Conservation (phyloP, 2,888 invertebrate species). For the Mythimna impura region DNA sequence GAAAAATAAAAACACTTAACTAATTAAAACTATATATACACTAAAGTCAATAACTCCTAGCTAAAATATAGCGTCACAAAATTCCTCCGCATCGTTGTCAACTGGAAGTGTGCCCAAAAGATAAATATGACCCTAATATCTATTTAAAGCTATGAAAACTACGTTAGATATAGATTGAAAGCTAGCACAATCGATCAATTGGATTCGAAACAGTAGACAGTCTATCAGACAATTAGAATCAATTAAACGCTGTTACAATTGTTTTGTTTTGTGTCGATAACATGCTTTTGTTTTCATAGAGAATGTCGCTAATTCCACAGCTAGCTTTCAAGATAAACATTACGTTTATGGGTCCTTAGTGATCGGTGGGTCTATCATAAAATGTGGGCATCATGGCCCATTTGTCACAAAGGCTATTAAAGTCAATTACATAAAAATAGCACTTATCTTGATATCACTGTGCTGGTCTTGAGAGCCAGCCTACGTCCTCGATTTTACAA, state of each 20-base stretch:
- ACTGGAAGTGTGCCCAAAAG: no score
- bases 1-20: no score
- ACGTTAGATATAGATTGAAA: background rate
- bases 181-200: background rate
- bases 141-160: no score
- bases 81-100: no score
- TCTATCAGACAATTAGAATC: no score
- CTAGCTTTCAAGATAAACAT: conserved; percentile 12
- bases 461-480: background rate
- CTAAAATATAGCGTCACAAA: no score
- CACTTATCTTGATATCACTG: background rate
- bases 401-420: conserved; percentile 9
- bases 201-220: background rate
- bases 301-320: background rate
- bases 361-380: background rate
- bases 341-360: background rate
- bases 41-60: no score
- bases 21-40: no score
- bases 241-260: no score
- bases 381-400: conserved; percentile 1
- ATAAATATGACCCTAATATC: no score
- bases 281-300: background rate
- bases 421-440: conserved; percentile 20
- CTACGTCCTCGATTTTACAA: background rate
- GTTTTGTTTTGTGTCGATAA: no score